A percentile compares a stretch with the other conserved stretches of the same genome.
Evolutionary conservation across 23 tunicate species (phyloP).

Genomic region (Clavelina lepadiformis): DNA sequence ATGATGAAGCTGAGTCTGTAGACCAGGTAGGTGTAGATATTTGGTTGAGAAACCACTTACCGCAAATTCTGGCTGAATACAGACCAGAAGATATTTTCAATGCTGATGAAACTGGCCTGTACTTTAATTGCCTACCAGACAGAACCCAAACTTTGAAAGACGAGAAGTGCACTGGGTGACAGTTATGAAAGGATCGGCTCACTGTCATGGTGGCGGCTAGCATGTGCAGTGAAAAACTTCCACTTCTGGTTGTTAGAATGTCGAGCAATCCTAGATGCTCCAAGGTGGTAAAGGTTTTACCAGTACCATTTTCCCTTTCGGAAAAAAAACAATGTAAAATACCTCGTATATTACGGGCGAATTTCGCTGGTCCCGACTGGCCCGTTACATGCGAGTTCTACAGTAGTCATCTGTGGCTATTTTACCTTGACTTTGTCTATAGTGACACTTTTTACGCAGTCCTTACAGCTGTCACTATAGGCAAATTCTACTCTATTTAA

Average conservation of each 20-base stretch:
- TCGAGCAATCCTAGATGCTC: constrained; percentile 3
- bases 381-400: no score
- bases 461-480: no score
- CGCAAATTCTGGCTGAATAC: background rate
- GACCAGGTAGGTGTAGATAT: background rate
- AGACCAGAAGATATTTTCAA: constrained; percentile 16
- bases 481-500: no score
- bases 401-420: no score
- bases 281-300: constrained; percentile 3
- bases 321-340: no score
- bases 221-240: constrained; percentile 15
- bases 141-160: constrained; percentile 12
- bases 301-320: no score
- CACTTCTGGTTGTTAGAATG: constrained; percentile 7
- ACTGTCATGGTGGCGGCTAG: constrained; percentile 19
- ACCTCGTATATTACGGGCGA: no score
- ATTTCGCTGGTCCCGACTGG: no score
- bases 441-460: no score
- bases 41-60: background rate
- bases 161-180: constrained; percentile 9
- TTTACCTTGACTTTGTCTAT: no score
- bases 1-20: constrained; percentile 20
- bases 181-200: constrained; percentile 9
- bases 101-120: constrained; percentile 22
- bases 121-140: constrained; percentile 11